phyloP scores from a whole-genome alignment of 2,113 vertebrate species.

The Oenanthe melanoleuca region DNA sequence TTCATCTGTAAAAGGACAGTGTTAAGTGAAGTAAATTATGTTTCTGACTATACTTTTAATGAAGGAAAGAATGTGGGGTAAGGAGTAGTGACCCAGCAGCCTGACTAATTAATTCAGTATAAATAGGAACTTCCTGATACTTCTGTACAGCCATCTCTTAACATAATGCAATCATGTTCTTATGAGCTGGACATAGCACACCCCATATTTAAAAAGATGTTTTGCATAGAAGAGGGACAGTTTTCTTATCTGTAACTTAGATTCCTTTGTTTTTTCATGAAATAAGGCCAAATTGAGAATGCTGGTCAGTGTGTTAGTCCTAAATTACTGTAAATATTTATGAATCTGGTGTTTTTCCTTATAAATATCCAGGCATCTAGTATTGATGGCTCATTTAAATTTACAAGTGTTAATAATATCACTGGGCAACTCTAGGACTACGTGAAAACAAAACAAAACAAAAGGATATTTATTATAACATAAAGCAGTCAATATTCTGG shows the following conservation, averaged over 20 bases:
- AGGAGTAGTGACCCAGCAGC: background rate
- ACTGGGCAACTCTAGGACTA: background rate
- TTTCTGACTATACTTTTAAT: background rate
- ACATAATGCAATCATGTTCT: fast-evolving
- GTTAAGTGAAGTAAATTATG: background rate
- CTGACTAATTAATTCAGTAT: background rate
- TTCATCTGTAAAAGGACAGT: background rate
- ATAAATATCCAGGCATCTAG: background rate
- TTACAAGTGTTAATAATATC: background rate
- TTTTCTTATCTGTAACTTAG: background rate
- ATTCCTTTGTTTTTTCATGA: background rate
- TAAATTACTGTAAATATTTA: background rate
- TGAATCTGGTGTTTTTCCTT: background rate
- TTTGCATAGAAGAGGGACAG: background rate
- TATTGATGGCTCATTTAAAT: background rate
- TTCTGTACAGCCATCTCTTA: background rate
- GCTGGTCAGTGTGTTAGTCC: background rate
- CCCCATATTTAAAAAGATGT: background rate
- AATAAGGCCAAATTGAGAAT: background rate
- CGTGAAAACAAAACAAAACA: too few species aligned
- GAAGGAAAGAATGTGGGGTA: background rate
- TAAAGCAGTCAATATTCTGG: background rate
- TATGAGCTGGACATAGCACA: background rate
- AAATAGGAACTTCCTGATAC: background rate
- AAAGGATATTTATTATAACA: background rate